Conservation (phyloP, 2,888 invertebrate species). For the Phanerotoma sp. region DNA sequence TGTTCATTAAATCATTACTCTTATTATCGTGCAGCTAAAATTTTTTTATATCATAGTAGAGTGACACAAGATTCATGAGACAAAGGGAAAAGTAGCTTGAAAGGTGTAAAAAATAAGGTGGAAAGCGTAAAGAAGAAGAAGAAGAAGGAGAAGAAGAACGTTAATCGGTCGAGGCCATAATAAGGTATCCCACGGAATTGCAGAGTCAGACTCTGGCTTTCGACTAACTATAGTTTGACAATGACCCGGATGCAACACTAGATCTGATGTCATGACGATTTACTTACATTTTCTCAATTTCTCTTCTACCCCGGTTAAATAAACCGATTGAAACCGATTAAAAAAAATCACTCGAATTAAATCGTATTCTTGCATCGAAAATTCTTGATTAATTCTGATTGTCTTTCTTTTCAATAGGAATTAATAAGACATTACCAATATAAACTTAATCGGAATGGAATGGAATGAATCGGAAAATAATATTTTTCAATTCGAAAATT, state of each 20-base stretch:
- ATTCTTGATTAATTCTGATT: too few species aligned
- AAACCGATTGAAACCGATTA: too few species aligned
- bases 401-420: too few species aligned
- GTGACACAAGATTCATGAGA: neutral
- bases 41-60: too few species aligned
- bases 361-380: too few species aligned
- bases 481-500: too few species aligned
- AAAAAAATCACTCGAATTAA: too few species aligned
- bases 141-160: slow-evolving; percentile 26
- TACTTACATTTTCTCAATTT: neutral
- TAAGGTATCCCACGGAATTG: slow-evolving; percentile 38
- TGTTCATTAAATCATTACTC: slow-evolving; percentile 5
- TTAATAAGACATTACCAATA: too few species aligned
- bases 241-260: slow-evolving; percentile 52
- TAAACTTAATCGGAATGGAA: too few species aligned
- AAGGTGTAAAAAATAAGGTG: slow-evolving; percentile 8
- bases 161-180: slow-evolving; percentile 45
- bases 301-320: neutral
- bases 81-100: neutral
- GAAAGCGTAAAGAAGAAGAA: slow-evolving; percentile 11
- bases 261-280: slow-evolving; percentile 22
- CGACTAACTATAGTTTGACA: slow-evolving; percentile 53
- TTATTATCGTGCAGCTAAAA: neutral
- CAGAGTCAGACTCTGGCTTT: slow-evolving; percentile 16
- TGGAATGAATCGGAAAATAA: too few species aligned